Percentiles rank a stretch among this genome's conserved stretches.
Conservation (phyloP, 35 echinoderm and acorn worm species). For the Diadema setosum region DNA sequence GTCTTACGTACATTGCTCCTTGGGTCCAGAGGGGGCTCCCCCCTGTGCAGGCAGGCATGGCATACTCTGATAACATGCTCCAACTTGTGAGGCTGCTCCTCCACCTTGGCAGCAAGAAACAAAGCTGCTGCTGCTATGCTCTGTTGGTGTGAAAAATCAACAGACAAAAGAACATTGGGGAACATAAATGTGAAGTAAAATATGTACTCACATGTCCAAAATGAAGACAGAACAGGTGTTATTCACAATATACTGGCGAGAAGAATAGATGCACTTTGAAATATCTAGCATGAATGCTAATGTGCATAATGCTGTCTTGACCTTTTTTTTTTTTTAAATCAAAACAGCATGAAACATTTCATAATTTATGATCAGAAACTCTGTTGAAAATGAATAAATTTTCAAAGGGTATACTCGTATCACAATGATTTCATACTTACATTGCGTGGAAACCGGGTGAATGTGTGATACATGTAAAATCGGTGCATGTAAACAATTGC, state of each 20-base stretch:
- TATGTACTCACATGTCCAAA: not conserved
- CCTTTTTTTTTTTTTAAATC: not conserved
- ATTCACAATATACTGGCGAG: no score
- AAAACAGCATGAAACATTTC: no score
- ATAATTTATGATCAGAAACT: not conserved
- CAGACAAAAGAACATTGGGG: no score
- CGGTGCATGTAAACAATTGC: conserved; percentile 99
- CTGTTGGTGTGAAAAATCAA: conserved; percentile 40
- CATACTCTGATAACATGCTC: conserved; percentile 97
- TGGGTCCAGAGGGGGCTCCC: conserved; percentile 71
- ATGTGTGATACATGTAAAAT: conserved; percentile 94
- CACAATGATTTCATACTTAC: conserved; percentile 68
- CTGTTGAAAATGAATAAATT: not conserved
- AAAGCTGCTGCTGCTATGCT: conserved; percentile 84
- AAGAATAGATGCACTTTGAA: no score
- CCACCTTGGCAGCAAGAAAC: conserved; percentile 97
- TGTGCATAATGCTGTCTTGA: not conserved
- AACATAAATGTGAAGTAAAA: no score
- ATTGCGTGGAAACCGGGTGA: conserved; percentile 92
- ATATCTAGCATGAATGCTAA: not conserved
- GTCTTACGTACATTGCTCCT: conserved; percentile 81
- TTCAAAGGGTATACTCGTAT: not conserved
- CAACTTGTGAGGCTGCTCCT: conserved; percentile 97
- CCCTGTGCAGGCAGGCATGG: conserved; percentile 84
- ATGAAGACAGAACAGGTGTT: not conserved